Evolutionary conservation across 2,113 vertebrate genomes (phyloP), one percentile per base, ranked within the genome.

Genomic region (Lipotes vexillifer): DNA sequence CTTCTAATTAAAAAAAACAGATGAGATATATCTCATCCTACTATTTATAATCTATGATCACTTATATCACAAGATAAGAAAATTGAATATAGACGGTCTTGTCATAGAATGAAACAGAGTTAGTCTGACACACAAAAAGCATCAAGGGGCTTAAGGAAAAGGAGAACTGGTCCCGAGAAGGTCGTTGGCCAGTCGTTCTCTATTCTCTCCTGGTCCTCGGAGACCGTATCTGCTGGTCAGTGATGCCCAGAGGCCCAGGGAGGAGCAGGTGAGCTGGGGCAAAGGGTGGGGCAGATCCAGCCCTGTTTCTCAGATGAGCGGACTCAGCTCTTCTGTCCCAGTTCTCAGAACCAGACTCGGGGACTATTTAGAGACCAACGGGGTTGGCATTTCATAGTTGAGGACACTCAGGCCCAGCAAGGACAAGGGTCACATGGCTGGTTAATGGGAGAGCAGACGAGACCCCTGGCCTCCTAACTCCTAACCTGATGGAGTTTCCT

Each of bases 311-410:
- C 44, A 44, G 29, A 12, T 10, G 46, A 8, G 5, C 65, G 46
- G 69, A 27, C 33, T 61, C 46, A 17, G 33, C 23, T 21, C 1
- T 15, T 5, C 27, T 31, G 3, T 12, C 33, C n/a, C 12, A 7
- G 5, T 21, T 66, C 77, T 85, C 44, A 66, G 77, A 63, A 65
- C n/a, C 46, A 68, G 17, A 25, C 23, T 18, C 0, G 1, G 5
- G 41, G 61, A 15, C 13, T 13, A 6, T 49, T 20, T 9, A 15
- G 52, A 38, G n/a, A 18, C 27, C 78, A 10, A 0, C 0, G 5
- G 13, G 11, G n/a, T 13, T 49, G 46, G 15, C 18, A 2, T 36
- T 59, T 31, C 20, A 31, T n/a, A 33, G 36, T n/a, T 8, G 27
- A 33, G 25, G 61, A 82, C 41, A 21, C 33, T 23, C 29, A 3